Conservation (phyloP, 2,797 vertebrate genomes). For the Tarsius wallacei region DNA sequence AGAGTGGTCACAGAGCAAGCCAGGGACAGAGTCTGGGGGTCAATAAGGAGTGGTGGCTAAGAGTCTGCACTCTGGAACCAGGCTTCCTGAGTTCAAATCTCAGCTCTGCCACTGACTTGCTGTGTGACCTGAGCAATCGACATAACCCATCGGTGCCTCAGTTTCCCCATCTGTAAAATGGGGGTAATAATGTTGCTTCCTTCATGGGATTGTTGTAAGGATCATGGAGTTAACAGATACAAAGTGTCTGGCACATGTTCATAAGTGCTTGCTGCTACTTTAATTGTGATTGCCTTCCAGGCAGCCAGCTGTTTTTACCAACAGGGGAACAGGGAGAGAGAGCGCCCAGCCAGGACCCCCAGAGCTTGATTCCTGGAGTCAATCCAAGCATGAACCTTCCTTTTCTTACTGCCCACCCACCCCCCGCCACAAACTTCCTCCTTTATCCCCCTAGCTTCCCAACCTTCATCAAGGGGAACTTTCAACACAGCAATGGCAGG, state of each 20-base stretch:
- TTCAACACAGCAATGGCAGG: constrained; percentile 84
- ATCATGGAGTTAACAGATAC: background rate
- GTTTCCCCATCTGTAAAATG: constrained; percentile 50
- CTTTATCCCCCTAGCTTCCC: constrained; percentile 33
- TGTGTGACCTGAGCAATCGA: background rate
- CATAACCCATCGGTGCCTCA: background rate
- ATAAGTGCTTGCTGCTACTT: background rate
- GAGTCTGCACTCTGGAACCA: too few relatives aligned
- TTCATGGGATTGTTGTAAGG: background rate
- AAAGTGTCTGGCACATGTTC: background rate
- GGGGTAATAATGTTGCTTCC: background rate
- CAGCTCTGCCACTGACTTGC: background rate
- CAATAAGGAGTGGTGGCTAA: too few relatives aligned
- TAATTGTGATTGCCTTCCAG: background rate
- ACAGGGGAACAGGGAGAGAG: background rate
- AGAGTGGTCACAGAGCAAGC: background rate
- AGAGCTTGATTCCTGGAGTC: constrained; percentile 53
- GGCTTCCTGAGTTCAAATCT: too few relatives aligned
- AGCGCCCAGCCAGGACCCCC: background rate
- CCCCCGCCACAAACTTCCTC: constrained; percentile 74
- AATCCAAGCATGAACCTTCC: constrained; percentile 1
- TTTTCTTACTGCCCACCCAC: background rate
- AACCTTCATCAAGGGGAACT: constrained; percentile 79
- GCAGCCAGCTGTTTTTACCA: background rate
- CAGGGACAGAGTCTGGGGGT: background rate